Percentiles rank a stretch among this genome's conserved stretches.
Evolutionary conservation across 2,113 vertebrate species (phyloP).

Genomic region (Psilopsiagon aurifrons): DNA sequence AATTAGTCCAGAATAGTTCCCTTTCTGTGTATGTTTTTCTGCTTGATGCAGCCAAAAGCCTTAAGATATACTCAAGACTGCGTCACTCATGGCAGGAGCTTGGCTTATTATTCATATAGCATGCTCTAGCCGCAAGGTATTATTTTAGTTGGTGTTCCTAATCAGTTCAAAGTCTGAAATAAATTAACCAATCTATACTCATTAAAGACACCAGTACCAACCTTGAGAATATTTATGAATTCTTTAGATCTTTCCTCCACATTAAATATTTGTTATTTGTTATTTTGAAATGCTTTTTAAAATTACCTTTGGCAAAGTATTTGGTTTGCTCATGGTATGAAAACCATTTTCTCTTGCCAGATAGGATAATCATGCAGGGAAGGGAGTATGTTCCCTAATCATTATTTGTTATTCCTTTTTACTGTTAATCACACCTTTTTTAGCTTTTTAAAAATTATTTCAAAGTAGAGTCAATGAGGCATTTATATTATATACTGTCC

Average conservation of each 20-base stretch:
- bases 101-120: neutral
- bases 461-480: neutral
- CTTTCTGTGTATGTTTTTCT: neutral
- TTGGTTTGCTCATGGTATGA: neutral
- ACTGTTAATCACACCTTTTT: neutral
- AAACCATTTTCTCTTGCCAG: neutral
- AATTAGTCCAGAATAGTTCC: neutral
- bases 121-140: neutral
- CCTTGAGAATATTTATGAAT: neutral
- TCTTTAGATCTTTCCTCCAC: neutral
- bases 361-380: neutral
- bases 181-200: constrained; percentile 5
- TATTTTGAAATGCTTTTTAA: neutral
- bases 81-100: neutral
- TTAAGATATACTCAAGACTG: neutral
- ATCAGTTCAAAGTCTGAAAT: constrained; percentile 25
- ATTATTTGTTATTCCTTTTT: neutral
- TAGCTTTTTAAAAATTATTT: neutral
- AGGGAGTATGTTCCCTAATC: neutral
- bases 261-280: constrained; percentile 13
- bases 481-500: neutral
- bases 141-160: constrained; percentile 2
- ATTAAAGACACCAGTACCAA: neutral
- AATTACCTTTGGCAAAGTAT: neutral
- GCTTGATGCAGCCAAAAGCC: neutral